A percentile compares a stretch with the other conserved stretches of the same genome.
Evolutionary conservation across 2,888 invertebrate species (phyloP).

Genomic region (Diachrysia chrysitis): DNA sequence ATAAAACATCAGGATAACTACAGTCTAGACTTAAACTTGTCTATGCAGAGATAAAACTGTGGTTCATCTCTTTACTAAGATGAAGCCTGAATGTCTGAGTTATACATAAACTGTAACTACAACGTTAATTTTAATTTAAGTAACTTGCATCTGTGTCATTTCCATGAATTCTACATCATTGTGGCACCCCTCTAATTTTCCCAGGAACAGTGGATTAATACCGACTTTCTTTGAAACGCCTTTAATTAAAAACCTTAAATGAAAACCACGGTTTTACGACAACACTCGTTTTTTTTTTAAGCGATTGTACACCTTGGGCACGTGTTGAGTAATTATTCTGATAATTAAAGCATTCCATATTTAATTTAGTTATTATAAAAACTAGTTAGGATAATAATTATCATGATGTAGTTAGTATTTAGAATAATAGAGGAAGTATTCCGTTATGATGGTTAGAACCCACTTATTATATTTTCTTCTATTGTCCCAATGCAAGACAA

Average conservation of each 20-base stretch:
- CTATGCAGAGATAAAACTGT: no score
- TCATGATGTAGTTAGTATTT: background rate
- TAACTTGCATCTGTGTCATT: background rate
- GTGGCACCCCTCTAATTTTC: slow-evolving; percentile 74
- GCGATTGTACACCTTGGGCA: slow-evolving; percentile 24
- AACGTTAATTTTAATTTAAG: background rate
- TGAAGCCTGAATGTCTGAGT: no score
- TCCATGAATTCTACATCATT: slow-evolving; percentile 46
- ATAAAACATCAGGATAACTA: background rate
- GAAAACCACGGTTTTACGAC: slow-evolving; percentile 75
- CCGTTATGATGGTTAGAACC: no score
- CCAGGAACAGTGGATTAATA: slow-evolving; percentile 80
- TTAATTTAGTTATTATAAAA: background rate
- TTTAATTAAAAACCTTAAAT: slow-evolving; percentile 84
- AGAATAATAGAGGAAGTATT: no score
- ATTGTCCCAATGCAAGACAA: no score
- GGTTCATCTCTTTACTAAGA: no score
- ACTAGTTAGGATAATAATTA: background rate
- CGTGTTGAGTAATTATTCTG: slow-evolving; percentile 31
- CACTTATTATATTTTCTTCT: no score
- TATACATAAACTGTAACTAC: no score
- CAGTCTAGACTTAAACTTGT: no score
- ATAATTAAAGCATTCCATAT: background rate
- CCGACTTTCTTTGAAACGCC: slow-evolving; percentile 69
- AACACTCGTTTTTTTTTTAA: slow-evolving; percentile 62